Percentiles rank a stretch among this genome's conserved stretches.
phyloP scores from a whole-genome alignment of 2,888 invertebrate species.

The Beris chalybata region DNA sequence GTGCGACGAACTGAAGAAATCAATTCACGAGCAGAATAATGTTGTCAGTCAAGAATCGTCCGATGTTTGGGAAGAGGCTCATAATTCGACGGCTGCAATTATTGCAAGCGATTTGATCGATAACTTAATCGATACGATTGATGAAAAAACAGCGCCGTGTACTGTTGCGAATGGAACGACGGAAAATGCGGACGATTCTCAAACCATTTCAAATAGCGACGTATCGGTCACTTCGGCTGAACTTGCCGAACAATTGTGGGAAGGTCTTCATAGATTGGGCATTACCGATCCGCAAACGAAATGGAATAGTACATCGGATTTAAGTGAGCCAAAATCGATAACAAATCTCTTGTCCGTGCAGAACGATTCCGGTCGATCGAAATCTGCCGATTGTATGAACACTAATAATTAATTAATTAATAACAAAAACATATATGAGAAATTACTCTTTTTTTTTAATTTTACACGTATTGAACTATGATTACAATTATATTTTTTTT shows the following conservation, averaged over 20 bases:
- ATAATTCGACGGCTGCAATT: slow-evolving; percentile 13
- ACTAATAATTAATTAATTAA: slow-evolving; percentile 1
- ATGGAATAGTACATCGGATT: slow-evolving; percentile 14
- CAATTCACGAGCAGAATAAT: slow-evolving; percentile 39
- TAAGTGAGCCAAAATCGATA: slow-evolving; percentile 22
- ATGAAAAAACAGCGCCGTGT: not conserved
- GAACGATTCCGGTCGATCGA: slow-evolving; percentile 19
- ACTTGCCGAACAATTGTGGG: slow-evolving; percentile 16
- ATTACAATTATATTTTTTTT: not conserved
- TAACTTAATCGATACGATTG: not conserved
- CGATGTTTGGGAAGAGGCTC: slow-evolving; percentile 24
- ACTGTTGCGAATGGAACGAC: too few relatives aligned
- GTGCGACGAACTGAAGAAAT: slow-evolving; percentile 52
- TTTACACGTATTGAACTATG: slow-evolving; percentile 2
- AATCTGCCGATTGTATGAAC: slow-evolving; percentile 24
- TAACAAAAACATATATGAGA: slow-evolving; percentile 7
- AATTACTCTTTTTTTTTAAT: slow-evolving; percentile 7
- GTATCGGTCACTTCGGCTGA: not conserved
- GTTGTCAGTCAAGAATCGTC: not conserved
- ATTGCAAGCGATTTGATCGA: slow-evolving; percentile 12
- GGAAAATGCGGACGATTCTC: not conserved
- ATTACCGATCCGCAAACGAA: not conserved
- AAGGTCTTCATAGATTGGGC: slow-evolving; percentile 11
- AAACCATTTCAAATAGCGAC: too few relatives aligned
- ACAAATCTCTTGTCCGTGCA: slow-evolving; percentile 13